Conservation (phyloP, 2,113 vertebrate species). For the human (Homo sapiens) region DNA sequence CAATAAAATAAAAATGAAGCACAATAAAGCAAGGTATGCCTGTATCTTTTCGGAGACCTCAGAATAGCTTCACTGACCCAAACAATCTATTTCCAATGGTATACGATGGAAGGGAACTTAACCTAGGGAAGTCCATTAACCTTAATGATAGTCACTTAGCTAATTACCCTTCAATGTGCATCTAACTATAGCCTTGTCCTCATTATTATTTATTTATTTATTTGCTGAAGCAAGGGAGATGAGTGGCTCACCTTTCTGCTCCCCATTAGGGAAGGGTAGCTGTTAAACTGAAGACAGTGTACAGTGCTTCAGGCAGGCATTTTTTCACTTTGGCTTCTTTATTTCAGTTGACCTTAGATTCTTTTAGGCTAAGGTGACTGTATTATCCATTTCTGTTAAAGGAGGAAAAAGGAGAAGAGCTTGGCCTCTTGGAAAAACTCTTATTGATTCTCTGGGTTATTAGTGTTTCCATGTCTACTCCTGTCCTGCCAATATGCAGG, state of each 20-base stretch:
- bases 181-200: slow-evolving; percentile 1
- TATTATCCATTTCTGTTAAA: neutral
- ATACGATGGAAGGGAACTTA: slow-evolving; percentile 44
- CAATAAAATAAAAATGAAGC: neutral
- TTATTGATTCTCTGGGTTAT: neutral
- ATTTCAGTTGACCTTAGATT: slow-evolving; percentile 11
- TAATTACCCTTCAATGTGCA: slow-evolving; percentile 40
- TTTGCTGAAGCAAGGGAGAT: neutral
- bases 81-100: slow-evolving; percentile 24
- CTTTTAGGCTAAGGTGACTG: neutral
- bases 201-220: neutral
- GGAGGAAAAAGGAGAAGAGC: neutral
- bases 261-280: neutral
- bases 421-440: neutral
- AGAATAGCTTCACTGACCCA: slow-evolving; percentile 28
- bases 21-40: neutral
- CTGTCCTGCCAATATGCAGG: neutral
- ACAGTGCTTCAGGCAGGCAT: neutral
- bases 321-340: slow-evolving; percentile 19
- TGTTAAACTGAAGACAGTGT: neutral
- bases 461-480: neutral
- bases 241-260: slow-evolving; percentile 23
- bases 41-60: neutral
- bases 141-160: slow-evolving; percentile 37
- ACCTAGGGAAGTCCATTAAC: slow-evolving; percentile 53